Evolutionary conservation across 2,888 invertebrate genomes (phyloP), one percentile per base, ranked within the genome.

Genomic region (Philonicus albiceps): DNA sequence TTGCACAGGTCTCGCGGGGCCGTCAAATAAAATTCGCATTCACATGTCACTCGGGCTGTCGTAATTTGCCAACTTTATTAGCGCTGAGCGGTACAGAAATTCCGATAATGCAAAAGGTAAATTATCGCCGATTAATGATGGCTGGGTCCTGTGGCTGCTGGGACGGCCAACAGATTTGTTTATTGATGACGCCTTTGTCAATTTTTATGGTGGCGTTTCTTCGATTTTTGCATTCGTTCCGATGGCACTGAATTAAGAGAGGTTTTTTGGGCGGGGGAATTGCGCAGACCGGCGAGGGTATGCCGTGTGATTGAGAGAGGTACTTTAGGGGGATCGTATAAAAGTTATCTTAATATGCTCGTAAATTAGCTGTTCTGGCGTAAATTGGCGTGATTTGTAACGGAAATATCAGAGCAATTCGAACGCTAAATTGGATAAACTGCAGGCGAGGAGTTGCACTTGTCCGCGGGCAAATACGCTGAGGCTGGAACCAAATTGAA

Each of bases 21-120:
- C 86, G 78, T 87, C 87, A 87, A 87, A 87, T 87, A 87, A 86
- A 87, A 86, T 73, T 84, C 84, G 86, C 86, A 87, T 87, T 87
- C 87, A 87, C 86, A 84, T 87, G 87, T 87, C 87, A 87, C 80
- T 86, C 74, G 72, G 49, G 22, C 53, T 86, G 87, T 86, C 87
- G 87, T 87, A 87, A 87, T 87, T 87, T 87, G 87, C 87, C 87
- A 86, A 86, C 87, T 87, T 87, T 87, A 87, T 87, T 87, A 87
- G 84, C 87, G 86, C 64, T 49, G 80, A 75, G 34, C 81, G 86
- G 75, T 72, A 55, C 86, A 86, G 80, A 55, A 85, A 81, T 85
- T 80, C 80, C 72, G 85, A 86, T 86, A 85, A 87, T 85, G 85
- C 49, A 73, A 81, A 87, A 81, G 75, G 81, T 75, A 86, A 86